Conservation (phyloP, 2,888 invertebrate species). For the Limenitis camilla region DNA sequence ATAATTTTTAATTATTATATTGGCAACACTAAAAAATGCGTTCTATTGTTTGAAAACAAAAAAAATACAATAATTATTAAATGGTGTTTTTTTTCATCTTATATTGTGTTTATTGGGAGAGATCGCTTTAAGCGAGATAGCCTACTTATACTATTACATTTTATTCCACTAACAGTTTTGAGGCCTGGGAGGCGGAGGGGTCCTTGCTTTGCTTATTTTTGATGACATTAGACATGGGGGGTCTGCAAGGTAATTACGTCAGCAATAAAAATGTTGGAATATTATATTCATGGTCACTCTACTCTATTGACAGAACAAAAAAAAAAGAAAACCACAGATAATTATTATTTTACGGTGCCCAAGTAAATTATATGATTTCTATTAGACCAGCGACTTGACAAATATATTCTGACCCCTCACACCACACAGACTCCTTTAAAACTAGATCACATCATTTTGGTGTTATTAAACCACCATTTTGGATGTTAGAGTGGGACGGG, state of each 20-base stretch:
- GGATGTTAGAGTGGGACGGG: constrained; percentile 35
- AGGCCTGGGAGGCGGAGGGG: too few relatives aligned
- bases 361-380: constrained; percentile 56
- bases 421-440: constrained; percentile 3
- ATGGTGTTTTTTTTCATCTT: too few relatives aligned
- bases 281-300: constrained; percentile 32
- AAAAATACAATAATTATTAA: too few relatives aligned
- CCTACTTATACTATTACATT: too few relatives aligned
- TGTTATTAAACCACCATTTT: constrained; percentile 46
- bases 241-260: background rate
- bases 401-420: constrained; percentile 25
- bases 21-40: too few relatives aligned
- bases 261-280: background rate
- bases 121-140: too few relatives aligned
- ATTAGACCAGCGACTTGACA: constrained; percentile 30
- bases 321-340: constrained; percentile 45
- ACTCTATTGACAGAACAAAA: constrained; percentile 39
- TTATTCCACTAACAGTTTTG: too few relatives aligned
- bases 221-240: too few relatives aligned
- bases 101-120: too few relatives aligned
- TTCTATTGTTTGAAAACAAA: too few relatives aligned
- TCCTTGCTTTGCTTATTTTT: too few relatives aligned
- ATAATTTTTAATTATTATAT: too few relatives aligned
- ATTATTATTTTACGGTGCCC: constrained; percentile 62
- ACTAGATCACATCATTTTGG: constrained; percentile 36